Evolutionary conservation across 2,113 vertebrate genomes (phyloP).

Genomic region (Hippocampus guttulatus): DNA sequence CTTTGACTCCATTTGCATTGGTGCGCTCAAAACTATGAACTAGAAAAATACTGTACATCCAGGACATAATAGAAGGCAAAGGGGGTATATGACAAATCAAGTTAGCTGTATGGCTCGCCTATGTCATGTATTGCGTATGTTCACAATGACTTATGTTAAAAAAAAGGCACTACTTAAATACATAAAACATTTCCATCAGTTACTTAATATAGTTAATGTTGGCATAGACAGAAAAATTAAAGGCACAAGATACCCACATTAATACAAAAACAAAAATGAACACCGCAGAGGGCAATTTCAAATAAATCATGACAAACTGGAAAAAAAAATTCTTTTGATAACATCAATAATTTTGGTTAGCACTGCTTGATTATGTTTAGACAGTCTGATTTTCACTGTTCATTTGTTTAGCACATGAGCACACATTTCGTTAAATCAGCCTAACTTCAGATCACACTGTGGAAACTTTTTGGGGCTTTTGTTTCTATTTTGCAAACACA

Average conservation of each 20-base stretch:
- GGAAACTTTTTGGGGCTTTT: neutral
- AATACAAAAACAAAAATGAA: neutral
- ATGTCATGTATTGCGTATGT: conserved; percentile 23
- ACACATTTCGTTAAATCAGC: conserved; percentile 56
- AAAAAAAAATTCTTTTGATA: neutral
- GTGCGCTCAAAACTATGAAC: conserved; percentile 27
- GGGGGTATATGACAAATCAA: neutral
- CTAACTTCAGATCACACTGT: conserved; percentile 8
- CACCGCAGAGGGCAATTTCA: neutral
- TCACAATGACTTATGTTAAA: conserved; percentile 21
- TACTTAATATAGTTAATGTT: neutral
- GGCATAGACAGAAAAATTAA: neutral
- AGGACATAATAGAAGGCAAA: neutral
- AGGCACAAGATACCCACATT: neutral
- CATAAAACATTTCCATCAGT: conserved; percentile 7
- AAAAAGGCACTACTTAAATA: conserved; percentile 61
- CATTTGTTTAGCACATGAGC: conserved; percentile 47
- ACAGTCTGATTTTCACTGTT: neutral
- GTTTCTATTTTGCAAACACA: neutral
- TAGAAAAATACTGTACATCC: neutral
- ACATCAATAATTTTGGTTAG: neutral
- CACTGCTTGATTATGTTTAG: neutral
- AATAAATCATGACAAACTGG: neutral
- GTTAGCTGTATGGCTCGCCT: conserved; percentile 21
- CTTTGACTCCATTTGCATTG: conserved; percentile 24